Conservation (phyloP, 2,797 vertebrate species). For the Tapirus indicus region DNA sequence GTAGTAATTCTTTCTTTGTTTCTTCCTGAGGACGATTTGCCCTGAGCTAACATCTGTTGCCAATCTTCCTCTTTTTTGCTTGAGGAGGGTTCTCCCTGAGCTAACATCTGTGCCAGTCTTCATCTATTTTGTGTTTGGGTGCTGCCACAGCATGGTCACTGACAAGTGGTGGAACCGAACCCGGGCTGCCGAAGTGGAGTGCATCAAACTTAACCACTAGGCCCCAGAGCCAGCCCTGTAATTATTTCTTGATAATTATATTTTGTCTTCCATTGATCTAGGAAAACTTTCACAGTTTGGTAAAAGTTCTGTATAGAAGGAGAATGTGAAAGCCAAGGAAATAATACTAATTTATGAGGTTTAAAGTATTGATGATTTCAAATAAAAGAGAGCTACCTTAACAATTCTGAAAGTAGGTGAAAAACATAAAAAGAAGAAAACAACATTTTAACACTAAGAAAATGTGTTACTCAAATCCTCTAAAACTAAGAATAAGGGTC, state of each 20-base stretch:
- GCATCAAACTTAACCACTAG: no score
- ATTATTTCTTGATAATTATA: constrained; percentile 25
- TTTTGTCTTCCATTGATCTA: constrained; percentile 3
- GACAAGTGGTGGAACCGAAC: no score
- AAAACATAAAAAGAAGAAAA: background rate
- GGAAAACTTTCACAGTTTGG: background rate
- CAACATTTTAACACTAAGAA: background rate
- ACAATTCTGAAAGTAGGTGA: background rate
- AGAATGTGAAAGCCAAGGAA: background rate
- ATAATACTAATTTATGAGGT: background rate
- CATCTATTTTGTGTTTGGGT: no score
- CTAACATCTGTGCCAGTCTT: no score
- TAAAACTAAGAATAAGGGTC: background rate
- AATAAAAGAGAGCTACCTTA: background rate
- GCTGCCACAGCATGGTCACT: no score
- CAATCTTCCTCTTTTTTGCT: no score
- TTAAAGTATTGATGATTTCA: constrained; percentile 61
- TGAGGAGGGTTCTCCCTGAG: no score
- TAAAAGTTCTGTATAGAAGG: background rate
- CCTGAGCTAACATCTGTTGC: no score
- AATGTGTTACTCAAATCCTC: background rate
- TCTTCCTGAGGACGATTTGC: no score
- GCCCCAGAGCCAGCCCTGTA: background rate
- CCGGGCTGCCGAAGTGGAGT: no score
- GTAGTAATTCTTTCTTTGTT: background rate